phyloP scores from a whole-genome alignment of 2,888 invertebrate species.

The Fabriciana adippe region DNA sequence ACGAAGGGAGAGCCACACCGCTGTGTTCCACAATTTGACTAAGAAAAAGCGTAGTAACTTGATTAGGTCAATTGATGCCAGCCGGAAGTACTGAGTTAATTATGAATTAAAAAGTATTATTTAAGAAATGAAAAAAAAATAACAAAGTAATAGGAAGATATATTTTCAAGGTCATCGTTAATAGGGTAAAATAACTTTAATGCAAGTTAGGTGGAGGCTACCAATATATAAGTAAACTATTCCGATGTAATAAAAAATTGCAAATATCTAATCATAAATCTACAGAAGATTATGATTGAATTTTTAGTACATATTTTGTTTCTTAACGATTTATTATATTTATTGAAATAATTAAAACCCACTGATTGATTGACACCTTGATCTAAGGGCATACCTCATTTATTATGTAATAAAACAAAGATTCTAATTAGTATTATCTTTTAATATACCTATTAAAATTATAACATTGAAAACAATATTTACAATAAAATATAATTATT shows the following conservation, averaged over 20 bases:
- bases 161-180: too few relatives aligned
- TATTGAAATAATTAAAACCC: too few relatives aligned
- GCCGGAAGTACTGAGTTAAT: conserved; percentile 31
- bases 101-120: neutral
- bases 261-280: neutral
- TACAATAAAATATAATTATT: conserved; percentile 58
- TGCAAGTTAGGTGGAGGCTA: too few relatives aligned
- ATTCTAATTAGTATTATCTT: conserved; percentile 28
- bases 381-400: too few relatives aligned
- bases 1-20: conserved; percentile 52
- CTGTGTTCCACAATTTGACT: conserved; percentile 35
- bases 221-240: too few relatives aligned
- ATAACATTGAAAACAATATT: conserved; percentile 74
- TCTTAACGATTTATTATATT: too few relatives aligned
- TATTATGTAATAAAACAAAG: conserved; percentile 33
- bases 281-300: too few relatives aligned
- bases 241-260: neutral
- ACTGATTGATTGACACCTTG: too few relatives aligned
- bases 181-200: too few relatives aligned
- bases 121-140: neutral
- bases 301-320: too few relatives aligned
- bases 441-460: conserved; percentile 36
- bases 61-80: conserved; percentile 40
- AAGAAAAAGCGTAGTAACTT: conserved; percentile 41
- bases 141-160: too few relatives aligned